A percentile compares a stretch with the other conserved stretches of the same genome.
Conservation (phyloP, 2,888 invertebrate genomes). For the Pyralis farinalis region DNA sequence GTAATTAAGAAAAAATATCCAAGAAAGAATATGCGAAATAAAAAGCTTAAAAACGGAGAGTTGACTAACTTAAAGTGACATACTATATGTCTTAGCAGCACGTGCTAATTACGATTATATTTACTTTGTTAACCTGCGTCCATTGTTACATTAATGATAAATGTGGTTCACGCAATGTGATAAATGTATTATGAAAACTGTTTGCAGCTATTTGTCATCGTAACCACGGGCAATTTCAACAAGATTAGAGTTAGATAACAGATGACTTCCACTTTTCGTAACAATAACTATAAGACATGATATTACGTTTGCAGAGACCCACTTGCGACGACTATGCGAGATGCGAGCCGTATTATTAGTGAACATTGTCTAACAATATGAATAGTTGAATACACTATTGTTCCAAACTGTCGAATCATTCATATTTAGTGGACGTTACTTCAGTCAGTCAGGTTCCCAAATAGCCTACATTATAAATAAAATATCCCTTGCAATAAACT, state of each 20-base stretch:
- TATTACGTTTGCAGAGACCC: constrained; percentile 32
- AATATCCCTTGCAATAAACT: not conserved
- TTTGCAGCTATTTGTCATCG: constrained; percentile 9
- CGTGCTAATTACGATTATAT: constrained; percentile 4
- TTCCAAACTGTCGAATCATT: constrained; percentile 43
- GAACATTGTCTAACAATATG: constrained; percentile 45
- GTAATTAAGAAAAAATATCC: no score
- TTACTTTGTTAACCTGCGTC: not conserved
- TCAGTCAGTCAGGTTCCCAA: no score
- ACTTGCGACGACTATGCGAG: constrained; percentile 34
- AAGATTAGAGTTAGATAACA: constrained; percentile 21
- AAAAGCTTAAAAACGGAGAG: no score
- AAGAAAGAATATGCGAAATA: no score
- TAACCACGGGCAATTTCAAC: constrained; percentile 22
- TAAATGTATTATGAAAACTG: not conserved
- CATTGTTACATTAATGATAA: not conserved
- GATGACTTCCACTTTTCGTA: constrained; percentile 44
- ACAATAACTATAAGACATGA: constrained; percentile 31
- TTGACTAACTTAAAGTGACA: no score
- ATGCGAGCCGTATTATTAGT: constrained; percentile 45
- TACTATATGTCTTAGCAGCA: not conserved
- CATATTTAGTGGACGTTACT: no score
- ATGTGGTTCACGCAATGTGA: not conserved
- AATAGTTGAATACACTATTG: constrained; percentile 34
- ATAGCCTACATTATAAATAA: not conserved